phyloP scores from a whole-genome alignment of 2,113 vertebrate genomes.

The Rhagologus leucostigma region DNA sequence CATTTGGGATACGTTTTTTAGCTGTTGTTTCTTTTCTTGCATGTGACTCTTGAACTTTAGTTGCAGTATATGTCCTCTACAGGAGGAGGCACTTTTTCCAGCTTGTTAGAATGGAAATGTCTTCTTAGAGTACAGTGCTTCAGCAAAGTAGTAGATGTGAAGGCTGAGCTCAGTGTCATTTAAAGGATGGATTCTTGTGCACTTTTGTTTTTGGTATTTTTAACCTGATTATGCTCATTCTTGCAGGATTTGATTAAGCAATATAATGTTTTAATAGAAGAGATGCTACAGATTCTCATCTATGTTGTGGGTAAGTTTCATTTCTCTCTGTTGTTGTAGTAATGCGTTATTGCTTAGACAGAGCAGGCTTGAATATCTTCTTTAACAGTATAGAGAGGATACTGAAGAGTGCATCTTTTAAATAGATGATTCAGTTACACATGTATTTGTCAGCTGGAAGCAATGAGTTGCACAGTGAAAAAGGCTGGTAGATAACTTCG shows the following conservation, averaged over 20 bases:
- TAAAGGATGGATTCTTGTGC: background rate
- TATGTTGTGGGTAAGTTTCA: conserved; percentile 80
- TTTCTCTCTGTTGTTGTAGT: background rate
- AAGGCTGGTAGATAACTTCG: background rate
- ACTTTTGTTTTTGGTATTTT: background rate
- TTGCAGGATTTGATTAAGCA: conserved; percentile 89
- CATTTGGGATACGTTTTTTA: background rate
- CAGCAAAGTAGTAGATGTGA: background rate
- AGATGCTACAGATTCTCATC: conserved; percentile 93
- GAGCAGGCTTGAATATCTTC: background rate
- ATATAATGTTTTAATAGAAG: conserved; percentile 89
- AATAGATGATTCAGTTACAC: background rate
- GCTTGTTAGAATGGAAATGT: background rate
- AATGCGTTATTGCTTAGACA: background rate
- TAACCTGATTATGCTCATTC: conserved; percentile 2
- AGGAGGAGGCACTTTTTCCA: background rate
- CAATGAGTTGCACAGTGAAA: background rate
- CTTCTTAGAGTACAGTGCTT: background rate
- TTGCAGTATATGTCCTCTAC: background rate
- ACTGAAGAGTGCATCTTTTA: background rate
- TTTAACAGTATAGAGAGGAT: background rate
- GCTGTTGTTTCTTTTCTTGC: background rate
- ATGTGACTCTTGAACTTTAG: background rate
- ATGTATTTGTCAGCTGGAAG: background rate
- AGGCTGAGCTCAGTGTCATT: background rate